These are phyloP conservation scores for Sinhomidia bicolor DNA, from an alignment of 2,888 invertebrate species.

Conservation along the genomic window DNA sequence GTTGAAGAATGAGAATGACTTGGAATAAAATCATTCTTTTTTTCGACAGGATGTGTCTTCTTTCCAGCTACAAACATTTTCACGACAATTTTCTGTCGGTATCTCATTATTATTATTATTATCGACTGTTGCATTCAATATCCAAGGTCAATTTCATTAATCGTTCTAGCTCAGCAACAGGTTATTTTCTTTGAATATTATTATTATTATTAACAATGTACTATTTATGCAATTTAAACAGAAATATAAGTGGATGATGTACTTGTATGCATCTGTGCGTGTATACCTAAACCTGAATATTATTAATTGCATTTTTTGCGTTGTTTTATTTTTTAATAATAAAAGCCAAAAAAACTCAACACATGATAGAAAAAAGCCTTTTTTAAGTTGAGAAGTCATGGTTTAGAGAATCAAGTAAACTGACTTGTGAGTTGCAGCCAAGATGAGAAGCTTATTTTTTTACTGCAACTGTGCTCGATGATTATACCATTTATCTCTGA, in stretches of 20 bases:
- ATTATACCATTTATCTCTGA: constrained; percentile 72
- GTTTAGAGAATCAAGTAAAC: constrained; percentile 38
- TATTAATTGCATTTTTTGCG: too few species aligned
- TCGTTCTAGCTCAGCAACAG: constrained; percentile 63
- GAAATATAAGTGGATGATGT: neutral
- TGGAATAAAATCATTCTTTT: too few species aligned
- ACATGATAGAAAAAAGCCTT: constrained; percentile 3
- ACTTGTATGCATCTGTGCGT: constrained; percentile 1
- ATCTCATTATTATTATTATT: too few species aligned
- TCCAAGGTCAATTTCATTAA: constrained; percentile 76
- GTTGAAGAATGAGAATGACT: too few species aligned
- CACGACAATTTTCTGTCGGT: neutral
- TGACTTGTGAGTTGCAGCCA: constrained; percentile 16
- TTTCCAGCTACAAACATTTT: too few species aligned
- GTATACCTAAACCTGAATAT: too few species aligned
- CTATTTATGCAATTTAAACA: neutral
- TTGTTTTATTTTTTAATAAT: neutral
- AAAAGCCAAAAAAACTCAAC: neutral
- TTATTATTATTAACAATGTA: neutral
- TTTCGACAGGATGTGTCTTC: too few species aligned
- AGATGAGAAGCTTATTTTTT: constrained; percentile 40
- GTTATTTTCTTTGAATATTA: constrained; percentile 19
- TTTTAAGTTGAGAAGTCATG: constrained; percentile 28
- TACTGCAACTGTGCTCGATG: constrained; percentile 54
- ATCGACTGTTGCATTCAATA: constrained; percentile 34